phyloP scores from a whole-genome alignment of 2,888 invertebrate genomes.

The Fragum sueziense region DNA sequence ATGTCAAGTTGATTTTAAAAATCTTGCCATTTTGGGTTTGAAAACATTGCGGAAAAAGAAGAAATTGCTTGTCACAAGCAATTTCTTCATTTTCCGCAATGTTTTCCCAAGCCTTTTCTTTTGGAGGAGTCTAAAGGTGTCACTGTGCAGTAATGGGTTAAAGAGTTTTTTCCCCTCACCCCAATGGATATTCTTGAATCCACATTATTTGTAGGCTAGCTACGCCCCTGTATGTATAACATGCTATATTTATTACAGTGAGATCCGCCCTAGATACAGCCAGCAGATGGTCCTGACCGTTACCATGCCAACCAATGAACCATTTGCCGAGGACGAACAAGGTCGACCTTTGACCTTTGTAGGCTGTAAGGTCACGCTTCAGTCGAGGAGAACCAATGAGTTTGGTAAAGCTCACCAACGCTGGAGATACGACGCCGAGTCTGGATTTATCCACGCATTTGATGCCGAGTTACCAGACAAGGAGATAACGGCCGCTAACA shows the following conservation, averaged over 20 bases:
- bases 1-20: no score
- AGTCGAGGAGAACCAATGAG: conserved; percentile 72
- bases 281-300: conserved; percentile 78
- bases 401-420: conserved; percentile 81
- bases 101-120: no score
- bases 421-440: conserved; percentile 79
- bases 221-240: no score
- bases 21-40: no score
- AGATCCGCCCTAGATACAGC: conserved; percentile 78
- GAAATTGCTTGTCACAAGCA: not conserved
- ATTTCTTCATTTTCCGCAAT: not conserved
- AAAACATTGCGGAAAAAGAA: not conserved
- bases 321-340: conserved; percentile 66
- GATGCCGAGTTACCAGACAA: conserved; percentile 78
- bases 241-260: conserved; percentile 73
- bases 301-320: conserved; percentile 74
- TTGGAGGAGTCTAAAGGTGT: no score
- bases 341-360: conserved; percentile 71
- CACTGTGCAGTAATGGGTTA: no score
- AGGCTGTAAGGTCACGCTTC: conserved; percentile 78
- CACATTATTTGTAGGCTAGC: no score
- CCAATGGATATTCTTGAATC: no score
- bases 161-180: no score
- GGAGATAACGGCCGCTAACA: conserved; percentile 82
- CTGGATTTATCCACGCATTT: conserved; percentile 79